A percentile compares a stretch with the other conserved stretches of the same genome.
phyloP scores from a whole-genome alignment of 2,113 vertebrate species.

The Odobenus rosmarus region DNA sequence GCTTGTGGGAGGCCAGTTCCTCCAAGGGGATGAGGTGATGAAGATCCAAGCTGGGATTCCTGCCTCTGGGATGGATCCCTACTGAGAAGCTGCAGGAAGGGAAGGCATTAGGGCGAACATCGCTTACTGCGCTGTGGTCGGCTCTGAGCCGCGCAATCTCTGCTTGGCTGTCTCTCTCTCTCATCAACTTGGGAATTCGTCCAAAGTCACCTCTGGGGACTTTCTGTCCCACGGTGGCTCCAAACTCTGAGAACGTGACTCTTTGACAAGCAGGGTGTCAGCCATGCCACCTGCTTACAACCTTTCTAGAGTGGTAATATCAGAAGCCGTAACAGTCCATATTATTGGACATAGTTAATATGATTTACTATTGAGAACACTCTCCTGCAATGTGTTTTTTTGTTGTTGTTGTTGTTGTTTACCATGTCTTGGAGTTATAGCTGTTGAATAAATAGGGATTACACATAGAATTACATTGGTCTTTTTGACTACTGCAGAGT shows the following conservation, averaged over 20 bases:
- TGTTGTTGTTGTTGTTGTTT: not conserved
- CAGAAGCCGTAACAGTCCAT: not conserved
- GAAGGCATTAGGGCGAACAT: rapidly evolving
- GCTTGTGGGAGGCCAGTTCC: not conserved
- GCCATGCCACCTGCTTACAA: not conserved
- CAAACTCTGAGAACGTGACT: not conserved
- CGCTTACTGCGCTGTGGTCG: rapidly evolving
- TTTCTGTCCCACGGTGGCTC: not conserved
- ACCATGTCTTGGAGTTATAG: not conserved
- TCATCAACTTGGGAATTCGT: not conserved
- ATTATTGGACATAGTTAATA: not conserved
- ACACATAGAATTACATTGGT: not conserved
- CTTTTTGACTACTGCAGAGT: no score
- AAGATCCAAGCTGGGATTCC: not conserved
- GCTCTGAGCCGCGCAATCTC: not conserved
- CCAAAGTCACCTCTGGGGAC: not conserved
- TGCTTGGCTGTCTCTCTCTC: not conserved
- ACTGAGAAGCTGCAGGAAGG: not conserved
- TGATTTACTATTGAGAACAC: not conserved
- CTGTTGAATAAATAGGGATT: not conserved
- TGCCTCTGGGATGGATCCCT: no score
- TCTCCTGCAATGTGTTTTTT: not conserved
- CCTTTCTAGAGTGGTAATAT: not conserved
- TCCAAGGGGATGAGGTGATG: not conserved
- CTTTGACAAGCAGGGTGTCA: not conserved